A percentile compares a stretch with the other conserved stretches of the same genome.
phyloP scores from a whole-genome alignment of 2,888 invertebrate species.

The Leptinotarsa tumamoca region DNA sequence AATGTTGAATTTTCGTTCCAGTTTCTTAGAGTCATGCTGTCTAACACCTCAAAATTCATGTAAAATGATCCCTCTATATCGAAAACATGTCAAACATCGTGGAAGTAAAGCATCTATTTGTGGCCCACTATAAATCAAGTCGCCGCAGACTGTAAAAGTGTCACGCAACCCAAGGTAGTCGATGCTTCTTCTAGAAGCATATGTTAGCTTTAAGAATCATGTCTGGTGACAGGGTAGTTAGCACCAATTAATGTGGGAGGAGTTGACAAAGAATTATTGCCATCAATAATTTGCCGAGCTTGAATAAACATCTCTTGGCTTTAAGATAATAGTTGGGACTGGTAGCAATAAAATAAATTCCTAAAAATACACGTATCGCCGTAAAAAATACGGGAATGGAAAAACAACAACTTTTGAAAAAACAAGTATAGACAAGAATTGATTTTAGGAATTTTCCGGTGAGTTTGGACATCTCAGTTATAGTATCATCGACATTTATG shows the following conservation, averaged over 20 bases:
- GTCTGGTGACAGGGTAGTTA: slow-evolving; percentile 54
- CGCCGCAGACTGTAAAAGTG: slow-evolving; percentile 8
- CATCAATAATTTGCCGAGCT: slow-evolving; percentile 40
- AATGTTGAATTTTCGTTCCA: neutral
- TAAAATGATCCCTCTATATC: neutral
- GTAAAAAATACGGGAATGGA: slow-evolving; percentile 27
- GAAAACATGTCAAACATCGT: slow-evolving; percentile 19
- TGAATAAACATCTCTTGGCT: slow-evolving; percentile 43
- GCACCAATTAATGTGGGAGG: slow-evolving; percentile 55
- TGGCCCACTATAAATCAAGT: slow-evolving; percentile 13
- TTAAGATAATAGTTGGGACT: slow-evolving; percentile 37
- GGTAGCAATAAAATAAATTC: slow-evolving; percentile 32
- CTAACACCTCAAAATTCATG: neutral
- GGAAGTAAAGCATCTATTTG: slow-evolving; percentile 9
- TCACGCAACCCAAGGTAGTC: slow-evolving; percentile 57
- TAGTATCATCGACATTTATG: too few relatives aligned
- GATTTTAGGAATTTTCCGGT: neutral
- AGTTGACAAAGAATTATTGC: slow-evolving; percentile 50
- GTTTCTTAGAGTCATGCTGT: neutral
- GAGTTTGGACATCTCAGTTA: neutral
- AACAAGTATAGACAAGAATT: too few relatives aligned
- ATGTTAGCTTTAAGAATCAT: slow-evolving; percentile 58
- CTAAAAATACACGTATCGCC: slow-evolving; percentile 31
- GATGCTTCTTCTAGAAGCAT: slow-evolving; percentile 58
- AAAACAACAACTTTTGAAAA: slow-evolving; percentile 13